Evolutionary conservation across 2,888 invertebrate species (phyloP), one percentile per base, ranked within the genome.

Genomic region (Drosophila hawaiiensis): DNA sequence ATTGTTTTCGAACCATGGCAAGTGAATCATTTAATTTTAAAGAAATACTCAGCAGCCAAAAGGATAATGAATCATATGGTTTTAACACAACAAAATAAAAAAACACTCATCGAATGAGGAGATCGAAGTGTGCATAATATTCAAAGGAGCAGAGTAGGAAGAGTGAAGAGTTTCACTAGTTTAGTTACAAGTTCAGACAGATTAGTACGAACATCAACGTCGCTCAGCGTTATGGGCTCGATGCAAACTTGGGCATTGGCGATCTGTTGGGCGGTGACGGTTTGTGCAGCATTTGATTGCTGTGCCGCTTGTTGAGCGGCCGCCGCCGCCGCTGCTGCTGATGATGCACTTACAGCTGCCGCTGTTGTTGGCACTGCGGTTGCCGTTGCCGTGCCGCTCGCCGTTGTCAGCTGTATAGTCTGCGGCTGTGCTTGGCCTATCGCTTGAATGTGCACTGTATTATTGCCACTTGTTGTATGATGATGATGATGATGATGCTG

Each of bases 211-310:
- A 96, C 96, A 95, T 96, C 96, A 92, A 96, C 96, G 93, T 96
- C 96, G 75, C 94, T 94, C 87, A 95, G 95, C 91, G 95, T 95
- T 95, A 96, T 96, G 94, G 96, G 95, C 93, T 96, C 96, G 94
- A 96, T 95, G 96, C 96, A 96, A 94, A 96, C 96, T 95, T 96
- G 96, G 92, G 95, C 95, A 91, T 95, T 93, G 88, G 93, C 92
- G 73, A 93, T 91, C 73, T 91, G 92, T 83, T 93, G 92, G 67
- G 92, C 87, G 62, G 92, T 85, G 64, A 90, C 80, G 25, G 85
- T 84, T 58, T 89, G 89, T 28, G 80, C 76, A 55, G 78, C 76
- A 58, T 79, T 76, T 60, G 70, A 56, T 54, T 69, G 80, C 49
- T 67, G 86, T 35, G 87, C 63, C 63, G 85, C 49, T n/a, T 79